A percentile compares a stretch with the other conserved stretches of the same genome.
phyloP scores from a whole-genome alignment of 2,888 invertebrate species.

The Thalpophila matura region DNA sequence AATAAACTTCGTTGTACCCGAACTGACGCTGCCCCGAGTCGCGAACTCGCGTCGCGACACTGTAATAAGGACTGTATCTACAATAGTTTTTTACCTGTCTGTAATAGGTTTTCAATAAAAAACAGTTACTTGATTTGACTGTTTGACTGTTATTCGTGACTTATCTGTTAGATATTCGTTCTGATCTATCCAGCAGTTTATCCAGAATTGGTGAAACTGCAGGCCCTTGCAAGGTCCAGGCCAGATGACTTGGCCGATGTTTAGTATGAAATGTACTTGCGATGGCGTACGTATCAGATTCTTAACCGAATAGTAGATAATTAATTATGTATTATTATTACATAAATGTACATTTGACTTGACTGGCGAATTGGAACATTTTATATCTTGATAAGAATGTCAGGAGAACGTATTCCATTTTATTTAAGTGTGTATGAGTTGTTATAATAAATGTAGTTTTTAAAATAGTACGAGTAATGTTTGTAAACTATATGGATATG shows the following conservation, averaged over 20 bases:
- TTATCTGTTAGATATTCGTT: too few species aligned
- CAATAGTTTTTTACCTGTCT: constrained; percentile 33
- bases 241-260: neutral
- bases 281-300: neutral
- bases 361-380: neutral
- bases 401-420: constrained; percentile 29
- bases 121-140: too few species aligned
- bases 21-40: neutral
- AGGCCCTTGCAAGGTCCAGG: too few species aligned
- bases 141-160: too few species aligned
- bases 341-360: neutral
- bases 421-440: neutral
- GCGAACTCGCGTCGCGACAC: too few species aligned
- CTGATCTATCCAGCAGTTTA: too few species aligned
- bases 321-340: neutral
- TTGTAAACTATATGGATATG: constrained; percentile 22
- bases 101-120: too few species aligned
- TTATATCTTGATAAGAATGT: neutral
- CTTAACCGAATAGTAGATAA: neutral
- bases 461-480: neutral
- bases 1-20: neutral
- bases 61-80: neutral
- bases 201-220: too few species aligned
- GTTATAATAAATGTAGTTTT: neutral
- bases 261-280: neutral